These are phyloP conservation scores for Oryzias woworae DNA, from an alignment of 2,113 vertebrate genomes.

Conservation along the genomic window DNA sequence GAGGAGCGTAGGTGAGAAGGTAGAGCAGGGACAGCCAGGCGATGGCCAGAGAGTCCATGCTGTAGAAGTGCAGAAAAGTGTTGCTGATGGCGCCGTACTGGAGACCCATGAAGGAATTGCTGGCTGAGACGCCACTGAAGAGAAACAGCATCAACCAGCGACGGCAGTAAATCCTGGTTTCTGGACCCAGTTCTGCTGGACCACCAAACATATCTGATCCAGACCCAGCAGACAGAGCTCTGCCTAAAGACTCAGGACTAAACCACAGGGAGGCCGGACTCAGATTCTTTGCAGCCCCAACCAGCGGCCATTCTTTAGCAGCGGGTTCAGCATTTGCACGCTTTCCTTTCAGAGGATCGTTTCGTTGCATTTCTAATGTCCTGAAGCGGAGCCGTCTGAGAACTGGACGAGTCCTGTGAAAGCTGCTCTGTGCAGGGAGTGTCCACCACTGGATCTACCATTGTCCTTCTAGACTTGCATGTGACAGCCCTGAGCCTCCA, in stretches of 20 bases:
- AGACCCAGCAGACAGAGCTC: slow-evolving; percentile 26
- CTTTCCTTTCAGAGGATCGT: slow-evolving; percentile 47
- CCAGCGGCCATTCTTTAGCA: slow-evolving; percentile 17
- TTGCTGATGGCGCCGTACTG: slow-evolving; percentile 86
- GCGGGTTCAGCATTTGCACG: slow-evolving; percentile 31
- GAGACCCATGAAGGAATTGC: slow-evolving; percentile 90
- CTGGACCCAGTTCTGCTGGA: slow-evolving; percentile 10
- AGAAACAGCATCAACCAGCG: slow-evolving; percentile 86
- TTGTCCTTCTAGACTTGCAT: slow-evolving; percentile 25
- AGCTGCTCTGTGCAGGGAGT: slow-evolving; percentile 4
- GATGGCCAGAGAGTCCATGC: slow-evolving; percentile 77
- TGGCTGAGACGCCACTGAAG: slow-evolving; percentile 86
- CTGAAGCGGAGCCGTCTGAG: slow-evolving; percentile 11
- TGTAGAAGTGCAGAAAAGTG: slow-evolving; percentile 83
- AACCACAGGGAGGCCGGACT: slow-evolving; percentile 31
- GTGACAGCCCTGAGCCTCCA: slow-evolving; percentile 14
- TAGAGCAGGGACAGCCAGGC: slow-evolving; percentile 91
- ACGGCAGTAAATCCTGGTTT: slow-evolving; percentile 74
- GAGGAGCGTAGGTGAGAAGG: slow-evolving; percentile 83
- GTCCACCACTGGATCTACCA: slow-evolving; percentile 16
- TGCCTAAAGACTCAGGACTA: slow-evolving; percentile 46
- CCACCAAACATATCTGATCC: slow-evolving; percentile 11
- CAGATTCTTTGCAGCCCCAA: slow-evolving; percentile 28
- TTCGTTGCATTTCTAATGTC: slow-evolving; percentile 41
- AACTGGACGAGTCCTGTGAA: slow-evolving; percentile 3